Base-by-base conservation (phyloP, 2,113 vertebrate genomes). In the Menidia beryllina region DNA sequence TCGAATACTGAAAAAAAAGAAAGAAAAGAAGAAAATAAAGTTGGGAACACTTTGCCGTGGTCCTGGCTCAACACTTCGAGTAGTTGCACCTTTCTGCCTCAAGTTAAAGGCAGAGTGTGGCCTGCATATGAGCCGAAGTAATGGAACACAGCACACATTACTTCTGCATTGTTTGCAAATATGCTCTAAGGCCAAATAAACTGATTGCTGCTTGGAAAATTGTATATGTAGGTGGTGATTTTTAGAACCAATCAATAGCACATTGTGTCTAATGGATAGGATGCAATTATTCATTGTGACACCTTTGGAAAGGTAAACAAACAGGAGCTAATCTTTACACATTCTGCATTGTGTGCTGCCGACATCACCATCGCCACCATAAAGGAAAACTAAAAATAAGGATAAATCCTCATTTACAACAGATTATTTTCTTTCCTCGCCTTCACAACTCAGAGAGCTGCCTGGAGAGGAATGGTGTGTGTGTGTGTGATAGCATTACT, bases 401-500 rank as follows among this genome's bases (percentile, higher is more conserved):
- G 75, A 51, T 58, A 69, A 61, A 79, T 88, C 86, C 83, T 90
- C 84, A 88, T 90, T 91, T 88, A 87, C 77, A 72, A 63, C 75
- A 24, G 72, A 75, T 74, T 81, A 75, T 84, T 85, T 78, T 83
- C 76, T 81, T 69, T 81, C 77, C 81, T 77, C 83, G 74, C 86
- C 82, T 88, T 89, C 85, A 88, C 71, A 74, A 83, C 75, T 72
- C 83, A 86, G n/a, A 79, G 86, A 89, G 75, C 82, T 79, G 82
- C 84, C 70, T 47, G 24, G 51, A 76, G 65, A 64, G 74, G 72
- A 79, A 45, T 70, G 58, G 30, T 19, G 21, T 39, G 72, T 48
- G 39, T 63, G 78, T 62, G 21, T 82, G 64, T 58, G 61, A 79
- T 83, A 41, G 23, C 78, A 74, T 72, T 67, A 84, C 83, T 82